phyloP scores from a whole-genome alignment of 2,888 invertebrate species.

The Congeria kusceri region DNA sequence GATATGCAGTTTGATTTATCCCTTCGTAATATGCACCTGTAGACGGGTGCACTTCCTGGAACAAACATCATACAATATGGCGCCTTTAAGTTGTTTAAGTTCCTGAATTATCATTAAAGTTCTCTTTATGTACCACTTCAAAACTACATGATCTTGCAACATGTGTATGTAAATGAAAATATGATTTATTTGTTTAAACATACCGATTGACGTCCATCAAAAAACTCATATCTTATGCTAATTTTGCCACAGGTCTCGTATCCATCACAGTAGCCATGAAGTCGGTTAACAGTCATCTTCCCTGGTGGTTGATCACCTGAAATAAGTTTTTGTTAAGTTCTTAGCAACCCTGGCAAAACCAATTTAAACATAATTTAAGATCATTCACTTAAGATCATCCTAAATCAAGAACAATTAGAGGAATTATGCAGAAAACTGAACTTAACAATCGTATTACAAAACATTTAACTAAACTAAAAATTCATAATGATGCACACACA shows the following conservation, averaged over 20 bases:
- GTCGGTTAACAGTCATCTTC: slow-evolving; percentile 17
- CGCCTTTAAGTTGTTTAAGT: not conserved
- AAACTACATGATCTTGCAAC: too few relatives aligned
- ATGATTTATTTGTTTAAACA: not conserved
- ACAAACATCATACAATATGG: slow-evolving; percentile 1
- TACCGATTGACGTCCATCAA: slow-evolving; percentile 42
- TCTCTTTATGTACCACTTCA: not conserved
- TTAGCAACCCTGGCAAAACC: too few relatives aligned
- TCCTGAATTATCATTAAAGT: not conserved
- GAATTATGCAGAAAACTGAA: too few relatives aligned
- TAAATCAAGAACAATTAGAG: too few relatives aligned
- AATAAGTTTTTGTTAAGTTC: too few relatives aligned
- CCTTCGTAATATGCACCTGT: slow-evolving; percentile 75
- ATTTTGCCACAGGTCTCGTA: slow-evolving; percentile 28
- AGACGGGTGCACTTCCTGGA: slow-evolving; percentile 68
- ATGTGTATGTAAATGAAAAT: not conserved
- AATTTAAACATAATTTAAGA: too few relatives aligned
- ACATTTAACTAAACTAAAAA: too few relatives aligned
- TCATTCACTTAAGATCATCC: too few relatives aligned
- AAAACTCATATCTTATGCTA: slow-evolving; percentile 41
- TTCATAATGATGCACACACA: too few relatives aligned
- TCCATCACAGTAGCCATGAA: slow-evolving; percentile 17
- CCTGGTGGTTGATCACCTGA: slow-evolving; percentile 59
- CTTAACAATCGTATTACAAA: too few relatives aligned
- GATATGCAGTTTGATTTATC: slow-evolving; percentile 69